Evolutionary conservation across 2,888 invertebrate species (phyloP).

Genomic region (Theodoxus fluviatilis): DNA sequence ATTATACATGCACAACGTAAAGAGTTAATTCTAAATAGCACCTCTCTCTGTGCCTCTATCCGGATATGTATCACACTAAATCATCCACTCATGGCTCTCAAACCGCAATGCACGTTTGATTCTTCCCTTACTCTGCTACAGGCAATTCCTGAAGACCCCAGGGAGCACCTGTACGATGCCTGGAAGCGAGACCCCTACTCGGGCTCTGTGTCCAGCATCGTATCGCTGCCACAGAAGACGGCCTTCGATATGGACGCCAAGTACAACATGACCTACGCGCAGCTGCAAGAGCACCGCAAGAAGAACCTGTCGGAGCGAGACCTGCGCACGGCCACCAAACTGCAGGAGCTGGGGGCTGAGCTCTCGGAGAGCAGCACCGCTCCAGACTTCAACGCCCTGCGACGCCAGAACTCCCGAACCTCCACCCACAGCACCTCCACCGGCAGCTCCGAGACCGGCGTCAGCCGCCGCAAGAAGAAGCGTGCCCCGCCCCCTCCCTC

Average conservation of each 20-base stretch:
- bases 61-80: too few relatives aligned
- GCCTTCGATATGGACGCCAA: constrained; percentile 52
- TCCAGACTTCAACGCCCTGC: constrained; percentile 27
- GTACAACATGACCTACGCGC: constrained; percentile 54
- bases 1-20: too few relatives aligned
- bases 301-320: constrained; percentile 43
- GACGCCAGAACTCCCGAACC: constrained; percentile 35
- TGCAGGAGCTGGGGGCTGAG: constrained; percentile 41
- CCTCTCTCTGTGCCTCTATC: too few relatives aligned
- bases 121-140: too few relatives aligned
- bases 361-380: constrained; percentile 39
- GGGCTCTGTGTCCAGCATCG: constrained; percentile 39
- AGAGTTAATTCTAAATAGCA: too few relatives aligned
- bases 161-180: constrained; percentile 40
- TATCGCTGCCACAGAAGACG: constrained; percentile 51
- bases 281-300: constrained; percentile 51
- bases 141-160: constrained; percentile 51
- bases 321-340: constrained; percentile 37
- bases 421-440: constrained; percentile 40
- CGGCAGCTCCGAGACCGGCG: constrained; percentile 39
- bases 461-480: constrained; percentile 50
- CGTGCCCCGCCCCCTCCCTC: constrained; percentile 49
- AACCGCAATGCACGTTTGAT: too few relatives aligned
- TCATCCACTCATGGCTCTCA: too few relatives aligned
- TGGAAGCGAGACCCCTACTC: constrained; percentile 40